Evolutionary conservation across 1,140 invertebrate genomes (phyloP), one percentile per base, ranked within the genome.

Genomic region (Bactericera cockerelli): DNA sequence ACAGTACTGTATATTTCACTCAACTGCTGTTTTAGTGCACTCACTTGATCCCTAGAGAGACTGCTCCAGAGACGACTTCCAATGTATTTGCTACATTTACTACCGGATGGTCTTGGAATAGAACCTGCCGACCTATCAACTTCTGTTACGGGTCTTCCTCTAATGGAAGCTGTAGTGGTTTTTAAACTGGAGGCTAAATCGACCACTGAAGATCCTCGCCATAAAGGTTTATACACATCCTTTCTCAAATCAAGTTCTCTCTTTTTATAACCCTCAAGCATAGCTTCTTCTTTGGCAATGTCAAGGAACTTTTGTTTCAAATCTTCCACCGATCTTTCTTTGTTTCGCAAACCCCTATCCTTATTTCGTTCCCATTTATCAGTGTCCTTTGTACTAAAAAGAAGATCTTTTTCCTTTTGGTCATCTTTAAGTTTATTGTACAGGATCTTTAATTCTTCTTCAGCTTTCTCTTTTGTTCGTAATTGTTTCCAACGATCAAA

Each of bases 271-370:
- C 64, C 65, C 66, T 76, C 75, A 53, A 73, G 55, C 55, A 74
- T 71, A 26, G 72, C 71, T 64, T 77, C 75, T 56, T 74, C 71
- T 3, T 69, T 69, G 10, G 71, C 67, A 1, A 80, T 69, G 67
- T 76, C 78, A 65, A 79, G 75, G 64, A 88, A 87, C 63, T 82
- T 79, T 62, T 84, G 79, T 58, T 81, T 79, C 21, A 95, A 76
- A 72, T 93, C 84, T 69, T 88, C 85, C 0, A 93, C 86, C 0
- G 88, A 92, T 67, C 87, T 84, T 67, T 92, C 86, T 69, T 88
- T 90, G 38, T 81, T 81, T 67, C 82, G 76, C 53, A 96, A 71
- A 0, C 86, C 85, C 42, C 81, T 76, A 65, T 95, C 91, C 49
- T 80, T 76, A 65, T 93, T 90, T 59, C 75, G 71, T 67, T 78